Percentiles rank a stretch among this genome's conserved stretches.
Conservation (phyloP, 2,888 invertebrate species). For the Cryptocephalus primarius region DNA sequence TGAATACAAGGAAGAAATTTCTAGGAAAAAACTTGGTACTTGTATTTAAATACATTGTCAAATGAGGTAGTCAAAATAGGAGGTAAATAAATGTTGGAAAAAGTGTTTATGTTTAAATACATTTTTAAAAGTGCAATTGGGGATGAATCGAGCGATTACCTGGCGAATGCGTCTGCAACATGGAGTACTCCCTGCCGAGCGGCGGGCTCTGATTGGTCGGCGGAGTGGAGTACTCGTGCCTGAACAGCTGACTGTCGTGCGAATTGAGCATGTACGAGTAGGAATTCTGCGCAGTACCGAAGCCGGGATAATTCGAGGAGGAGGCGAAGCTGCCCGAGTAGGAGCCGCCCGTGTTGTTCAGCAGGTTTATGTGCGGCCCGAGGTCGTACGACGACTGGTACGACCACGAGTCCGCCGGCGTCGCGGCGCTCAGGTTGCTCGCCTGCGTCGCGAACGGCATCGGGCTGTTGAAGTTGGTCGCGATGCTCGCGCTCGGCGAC, state of each 20-base stretch:
- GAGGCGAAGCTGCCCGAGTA: conserved; percentile 52
- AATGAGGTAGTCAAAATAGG: no score
- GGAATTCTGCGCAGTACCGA: conserved; percentile 48
- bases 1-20: no score
- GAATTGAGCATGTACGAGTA: conserved; percentile 55
- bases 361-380: conserved; percentile 60
- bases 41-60: no score
- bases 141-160: no score
- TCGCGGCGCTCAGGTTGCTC: conserved; percentile 31
- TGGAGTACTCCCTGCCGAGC: conserved; percentile 52
- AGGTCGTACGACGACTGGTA: conserved; percentile 64
- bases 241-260: conserved; percentile 62
- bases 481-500: conserved; percentile 51
- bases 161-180: conserved; percentile 53
- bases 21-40: no score
- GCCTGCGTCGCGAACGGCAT: conserved; percentile 45
- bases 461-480: conserved; percentile 41
- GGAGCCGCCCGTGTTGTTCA: conserved; percentile 55
- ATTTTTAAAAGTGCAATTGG: no score
- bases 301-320: conserved; percentile 50
- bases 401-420: conserved; percentile 68
- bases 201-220: conserved; percentile 51
- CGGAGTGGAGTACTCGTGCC: conserved; percentile 49
- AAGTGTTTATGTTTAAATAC: no score
- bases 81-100: no score